A percentile compares a stretch with the other conserved stretches of the same genome.
phyloP scores from a whole-genome alignment of 30 jellyfish, hydroid and myxozoan genomes.

The Nemopilema nomurai region DNA sequence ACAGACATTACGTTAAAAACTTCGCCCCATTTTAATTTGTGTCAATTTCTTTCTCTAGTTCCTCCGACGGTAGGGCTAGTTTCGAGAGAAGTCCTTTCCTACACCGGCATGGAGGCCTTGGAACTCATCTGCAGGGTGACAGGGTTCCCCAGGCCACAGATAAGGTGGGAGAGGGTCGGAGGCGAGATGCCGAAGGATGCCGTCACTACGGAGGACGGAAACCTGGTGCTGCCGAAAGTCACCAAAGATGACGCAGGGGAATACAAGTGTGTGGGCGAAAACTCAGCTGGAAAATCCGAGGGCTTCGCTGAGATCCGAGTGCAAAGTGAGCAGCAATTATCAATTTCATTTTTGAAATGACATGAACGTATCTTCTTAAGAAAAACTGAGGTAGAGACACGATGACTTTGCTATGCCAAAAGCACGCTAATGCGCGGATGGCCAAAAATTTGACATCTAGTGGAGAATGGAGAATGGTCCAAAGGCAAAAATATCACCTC shows the following conservation, averaged over 20 bases:
- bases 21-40: no score
- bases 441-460: no score
- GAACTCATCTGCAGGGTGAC: slow-evolving; percentile 9
- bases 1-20: no score
- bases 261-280: slow-evolving; percentile 27
- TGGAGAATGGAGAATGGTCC: no score
- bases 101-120: slow-evolving; percentile 1
- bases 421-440: no score
- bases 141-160: slow-evolving; percentile 19
- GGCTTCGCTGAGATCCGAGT: slow-evolving; percentile 17
- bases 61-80: slow-evolving; percentile 19
- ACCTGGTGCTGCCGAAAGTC: slow-evolving; percentile 18
- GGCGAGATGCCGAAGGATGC: slow-evolving; percentile 14
- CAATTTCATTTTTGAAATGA: no score
- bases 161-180: slow-evolving; percentile 18
- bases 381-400: no score
- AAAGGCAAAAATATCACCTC: no score
- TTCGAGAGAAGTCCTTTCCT: slow-evolving; percentile 1
- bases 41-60: neutral
- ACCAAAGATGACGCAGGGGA: slow-evolving; percentile 5
- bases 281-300: slow-evolving; percentile 10
- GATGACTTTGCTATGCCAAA: no score
- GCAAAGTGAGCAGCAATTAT: slow-evolving; percentile 18
- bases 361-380: no score
- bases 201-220: slow-evolving; percentile 11